These are phyloP conservation scores for Drosophila ironensis DNA, from an alignment of 1,140 invertebrate genomes.

Conservation along the genomic window DNA sequence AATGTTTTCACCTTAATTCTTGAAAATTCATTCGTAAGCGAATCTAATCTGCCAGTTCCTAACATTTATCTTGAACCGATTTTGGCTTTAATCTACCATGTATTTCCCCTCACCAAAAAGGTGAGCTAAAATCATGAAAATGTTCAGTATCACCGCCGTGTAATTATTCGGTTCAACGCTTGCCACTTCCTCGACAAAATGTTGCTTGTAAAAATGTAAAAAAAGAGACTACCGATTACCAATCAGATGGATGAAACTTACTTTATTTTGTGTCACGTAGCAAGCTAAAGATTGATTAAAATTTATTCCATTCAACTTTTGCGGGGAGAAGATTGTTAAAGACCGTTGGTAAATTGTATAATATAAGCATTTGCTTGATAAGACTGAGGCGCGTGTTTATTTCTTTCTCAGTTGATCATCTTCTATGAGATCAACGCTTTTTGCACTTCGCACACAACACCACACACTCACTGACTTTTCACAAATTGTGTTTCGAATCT, in stretches of 20 bases:
- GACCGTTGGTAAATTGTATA: slow-evolving; percentile 28
- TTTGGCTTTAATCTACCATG: too few relatives aligned
- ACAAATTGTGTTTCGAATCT: slow-evolving; percentile 5
- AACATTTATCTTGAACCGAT: too few relatives aligned
- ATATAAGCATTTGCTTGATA: slow-evolving; percentile 36
- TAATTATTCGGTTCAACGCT: background rate
- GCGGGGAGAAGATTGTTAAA: slow-evolving; percentile 25
- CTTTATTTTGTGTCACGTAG: slow-evolving; percentile 65
- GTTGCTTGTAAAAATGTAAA: slow-evolving; percentile 3
- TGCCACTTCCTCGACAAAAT: slow-evolving; percentile 23
- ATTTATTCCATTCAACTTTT: slow-evolving; percentile 55
- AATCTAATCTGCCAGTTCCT: too few relatives aligned
- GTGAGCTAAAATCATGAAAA: background rate
- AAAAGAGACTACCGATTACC: slow-evolving; percentile 8
- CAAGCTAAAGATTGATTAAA: slow-evolving; percentile 38
- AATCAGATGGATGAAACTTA: slow-evolving; percentile 37
- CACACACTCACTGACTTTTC: slow-evolving; percentile 15
- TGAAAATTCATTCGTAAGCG: too few relatives aligned
- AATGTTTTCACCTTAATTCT: too few relatives aligned
- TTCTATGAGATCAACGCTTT: background rate
- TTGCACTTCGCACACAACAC: slow-evolving; percentile 25
- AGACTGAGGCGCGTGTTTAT: slow-evolving; percentile 18
- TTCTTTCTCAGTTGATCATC: slow-evolving; percentile 10
- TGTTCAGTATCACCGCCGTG: background rate
- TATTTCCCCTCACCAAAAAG: too few relatives aligned